Conservation (phyloP, 2,888 invertebrate genomes). For the Megastigmus dorsalis region DNA sequence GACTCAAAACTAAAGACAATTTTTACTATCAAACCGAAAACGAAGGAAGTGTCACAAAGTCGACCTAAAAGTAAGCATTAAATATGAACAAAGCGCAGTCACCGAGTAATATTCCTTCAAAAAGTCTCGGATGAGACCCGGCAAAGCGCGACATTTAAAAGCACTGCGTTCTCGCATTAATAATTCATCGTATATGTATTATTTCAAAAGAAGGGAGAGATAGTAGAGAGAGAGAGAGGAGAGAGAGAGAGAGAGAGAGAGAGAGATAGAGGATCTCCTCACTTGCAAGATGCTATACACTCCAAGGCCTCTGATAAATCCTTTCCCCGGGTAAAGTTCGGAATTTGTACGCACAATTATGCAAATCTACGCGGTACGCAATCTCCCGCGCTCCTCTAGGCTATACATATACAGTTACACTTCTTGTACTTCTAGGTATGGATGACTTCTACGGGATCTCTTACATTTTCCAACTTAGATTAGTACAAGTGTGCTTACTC, state of each 20-base stretch:
- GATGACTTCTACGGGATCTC: no score
- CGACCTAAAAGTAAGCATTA: no score
- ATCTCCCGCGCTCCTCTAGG: slow-evolving; percentile 38
- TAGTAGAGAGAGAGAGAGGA: no score
- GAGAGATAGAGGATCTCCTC: no score
- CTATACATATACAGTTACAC: no score
- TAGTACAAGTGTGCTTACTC: neutral
- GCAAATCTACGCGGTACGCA: slow-evolving; percentile 59
- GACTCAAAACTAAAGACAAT: no score
- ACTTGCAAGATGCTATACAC: no score
- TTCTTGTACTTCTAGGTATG: no score
- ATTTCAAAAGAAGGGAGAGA: slow-evolving; percentile 28
- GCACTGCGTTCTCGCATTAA: slow-evolving; percentile 62
- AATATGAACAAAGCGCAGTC: no score
- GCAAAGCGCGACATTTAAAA: slow-evolving; percentile 10
- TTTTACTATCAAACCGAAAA: no score
- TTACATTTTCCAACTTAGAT: neutral
- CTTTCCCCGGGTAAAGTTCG: slow-evolving; percentile 60
- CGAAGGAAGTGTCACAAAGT: no score
- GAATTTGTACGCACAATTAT: slow-evolving; percentile 68
- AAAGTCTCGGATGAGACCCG: neutral
- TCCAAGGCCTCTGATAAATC: slow-evolving; percentile 58
- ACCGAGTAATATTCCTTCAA: neutral
- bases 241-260: no score
- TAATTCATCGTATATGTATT: slow-evolving; percentile 63